Percentiles rank a stretch among this genome's conserved stretches.
Evolutionary conservation across 2,797 vertebrate genomes (phyloP).

Genomic region (Falco novaeseelandiae): DNA sequence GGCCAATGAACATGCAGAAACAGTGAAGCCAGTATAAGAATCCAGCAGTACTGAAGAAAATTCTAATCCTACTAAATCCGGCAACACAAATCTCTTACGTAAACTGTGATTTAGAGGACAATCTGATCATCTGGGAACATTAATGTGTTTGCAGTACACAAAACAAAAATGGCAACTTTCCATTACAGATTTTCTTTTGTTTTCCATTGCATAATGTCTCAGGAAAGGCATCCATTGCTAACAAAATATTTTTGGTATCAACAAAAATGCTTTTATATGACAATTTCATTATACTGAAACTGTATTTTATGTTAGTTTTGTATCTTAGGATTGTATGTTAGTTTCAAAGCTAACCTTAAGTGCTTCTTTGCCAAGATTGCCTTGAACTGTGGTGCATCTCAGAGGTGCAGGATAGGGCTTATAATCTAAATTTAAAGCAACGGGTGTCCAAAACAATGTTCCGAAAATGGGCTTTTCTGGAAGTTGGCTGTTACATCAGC

Average conservation of each 20-base stretch:
- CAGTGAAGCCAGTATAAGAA: not conserved
- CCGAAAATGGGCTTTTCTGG: not conserved
- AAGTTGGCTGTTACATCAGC: not conserved
- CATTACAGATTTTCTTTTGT: not conserved
- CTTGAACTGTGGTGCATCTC: not conserved
- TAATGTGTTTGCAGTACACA: not conserved
- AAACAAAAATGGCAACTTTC: not conserved
- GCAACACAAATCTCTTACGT: constrained; percentile 2
- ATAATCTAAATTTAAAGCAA: not conserved
- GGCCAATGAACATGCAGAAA: not conserved
- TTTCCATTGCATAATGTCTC: not conserved
- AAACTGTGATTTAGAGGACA: constrained; percentile 35
- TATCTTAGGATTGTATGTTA: not conserved
- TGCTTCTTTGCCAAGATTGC: not conserved
- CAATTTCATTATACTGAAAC: not conserved
- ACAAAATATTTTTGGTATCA: not conserved
- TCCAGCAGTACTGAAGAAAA: not conserved
- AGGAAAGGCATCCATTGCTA: not conserved
- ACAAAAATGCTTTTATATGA: not conserved
- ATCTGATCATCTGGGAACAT: not conserved
- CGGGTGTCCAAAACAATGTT: not conserved
- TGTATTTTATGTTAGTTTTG: not conserved
- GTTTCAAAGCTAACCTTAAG: not conserved
- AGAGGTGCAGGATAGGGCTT: not conserved
- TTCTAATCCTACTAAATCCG: constrained; percentile 20